phyloP scores from a whole-genome alignment of 2,888 invertebrate species.

The Entomobrya multifasciata region DNA sequence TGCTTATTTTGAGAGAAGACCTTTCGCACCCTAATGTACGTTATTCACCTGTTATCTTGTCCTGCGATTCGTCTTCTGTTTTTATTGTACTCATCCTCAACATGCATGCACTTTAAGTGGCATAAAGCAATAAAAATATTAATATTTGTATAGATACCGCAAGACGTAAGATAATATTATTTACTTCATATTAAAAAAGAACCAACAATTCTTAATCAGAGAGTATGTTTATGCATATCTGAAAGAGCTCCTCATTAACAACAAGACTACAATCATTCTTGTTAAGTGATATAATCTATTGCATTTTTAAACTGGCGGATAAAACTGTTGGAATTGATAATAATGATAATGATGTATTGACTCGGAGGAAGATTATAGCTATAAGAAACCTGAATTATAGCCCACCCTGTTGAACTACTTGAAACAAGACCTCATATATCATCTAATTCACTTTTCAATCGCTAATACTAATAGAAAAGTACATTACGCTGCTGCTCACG shows the following conservation, averaged over 20 bases:
- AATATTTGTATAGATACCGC: background rate
- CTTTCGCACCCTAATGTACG: conserved; percentile 67
- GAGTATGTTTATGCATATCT: too few species aligned
- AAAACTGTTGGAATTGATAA: background rate
- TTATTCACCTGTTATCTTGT: too few species aligned
- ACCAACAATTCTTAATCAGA: too few species aligned
- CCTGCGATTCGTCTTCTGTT: too few species aligned
- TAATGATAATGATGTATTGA: background rate
- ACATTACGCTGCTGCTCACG: background rate
- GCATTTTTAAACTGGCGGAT: conserved; percentile 28
- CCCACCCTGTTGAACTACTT: conserved; percentile 50
- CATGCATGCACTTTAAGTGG: background rate
- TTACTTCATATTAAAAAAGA: background rate
- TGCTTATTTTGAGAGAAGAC: background rate
- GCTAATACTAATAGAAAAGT: background rate
- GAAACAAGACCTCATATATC: conserved; percentile 41
- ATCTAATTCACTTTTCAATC: background rate
- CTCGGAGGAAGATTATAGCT: background rate
- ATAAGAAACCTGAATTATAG: background rate
- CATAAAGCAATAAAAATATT: conserved; percentile 12
- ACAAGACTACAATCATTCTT: conserved; percentile 15
- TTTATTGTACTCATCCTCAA: conserved; percentile 27
- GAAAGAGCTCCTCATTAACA: conserved; percentile 35
- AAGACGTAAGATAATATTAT: too few species aligned
- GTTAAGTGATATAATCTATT: conserved; percentile 23